Evolutionary conservation across 2,888 invertebrate species (phyloP), one percentile per base, ranked within the genome.

Genomic region (Netelia inedita): DNA sequence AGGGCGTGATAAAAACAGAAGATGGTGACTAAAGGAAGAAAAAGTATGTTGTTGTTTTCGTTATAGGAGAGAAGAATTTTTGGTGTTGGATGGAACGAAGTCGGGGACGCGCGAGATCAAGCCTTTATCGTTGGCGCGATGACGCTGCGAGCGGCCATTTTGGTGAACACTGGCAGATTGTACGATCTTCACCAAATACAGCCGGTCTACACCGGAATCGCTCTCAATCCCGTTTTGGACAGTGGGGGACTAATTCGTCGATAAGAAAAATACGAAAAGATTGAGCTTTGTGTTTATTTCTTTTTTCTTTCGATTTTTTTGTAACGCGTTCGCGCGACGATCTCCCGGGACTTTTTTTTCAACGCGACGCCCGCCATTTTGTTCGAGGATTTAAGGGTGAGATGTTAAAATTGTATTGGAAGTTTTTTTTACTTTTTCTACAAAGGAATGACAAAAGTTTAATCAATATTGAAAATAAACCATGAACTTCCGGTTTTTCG

Each of bases 81-180:
- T n/a, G 19, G 55, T 6, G 35, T 35, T 35, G 0, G 35, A 35
- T 35, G 6, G 35, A 6, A 35, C 6, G 35, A 35, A 6, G 6
- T 35, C 6, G 35, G 35, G 35, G 35, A 35, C 35, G 35, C 35
- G 35, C 35, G 35, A 35, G 35, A 35, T 35, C 8, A 35, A 35
- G 6, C 5, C 11, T 71, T 46, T 46, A 46, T 71, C 46, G 23
- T 14, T 72, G 23, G 2, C 16, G n/a, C 19, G 43, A 2, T 11
- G 11, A 61, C 50, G 19, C 3, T n/a, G 11, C 16, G 0, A 55
- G 1, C 65, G 14, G 65, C 75, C 75, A 75, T 75, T n/a, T 75
- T 75, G 75, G 65, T 23, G 55, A 75, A 75, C 55, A 2, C 19
- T 53, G 2, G 0, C 6, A 11, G 23, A 46, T 61, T 61, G 21